Conservation (phyloP, 2,797 vertebrate genomes). For the Xerus rutilus region DNA sequence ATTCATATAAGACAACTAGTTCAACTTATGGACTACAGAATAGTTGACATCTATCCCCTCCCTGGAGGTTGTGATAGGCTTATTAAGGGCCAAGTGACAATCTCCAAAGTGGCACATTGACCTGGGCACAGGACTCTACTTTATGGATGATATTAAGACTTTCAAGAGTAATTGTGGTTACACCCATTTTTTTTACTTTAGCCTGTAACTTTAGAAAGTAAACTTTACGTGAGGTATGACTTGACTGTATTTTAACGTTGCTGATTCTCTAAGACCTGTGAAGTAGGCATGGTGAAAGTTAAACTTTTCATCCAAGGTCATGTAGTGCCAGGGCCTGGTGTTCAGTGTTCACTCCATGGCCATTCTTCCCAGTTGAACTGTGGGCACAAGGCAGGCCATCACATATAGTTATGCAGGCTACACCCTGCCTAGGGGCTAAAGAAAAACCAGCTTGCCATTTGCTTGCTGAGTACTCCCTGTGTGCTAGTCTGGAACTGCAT, state of each 20-base stretch:
- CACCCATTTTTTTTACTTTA: not conserved
- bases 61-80: not conserved
- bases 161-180: not conserved
- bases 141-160: not conserved
- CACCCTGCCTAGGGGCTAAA: not conserved
- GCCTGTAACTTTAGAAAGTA: conserved; percentile 19
- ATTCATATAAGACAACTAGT: not conserved
- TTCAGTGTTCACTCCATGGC: not conserved
- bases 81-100: not conserved
- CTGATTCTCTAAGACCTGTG: not conserved
- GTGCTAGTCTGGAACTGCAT: not conserved
- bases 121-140: not conserved
- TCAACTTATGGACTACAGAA: not conserved
- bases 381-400: not conserved
- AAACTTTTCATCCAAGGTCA: not conserved
- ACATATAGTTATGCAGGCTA: not conserved
- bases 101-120: not conserved
- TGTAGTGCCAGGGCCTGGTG: not conserved
- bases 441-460: not conserved
- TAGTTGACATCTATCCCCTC: not conserved
- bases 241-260: not conserved
- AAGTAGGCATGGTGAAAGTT: not conserved
- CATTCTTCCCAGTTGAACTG: not conserved
- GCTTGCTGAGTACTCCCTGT: not conserved
- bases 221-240: not conserved